Percentiles rank a stretch among this genome's conserved stretches.
Evolutionary conservation across 2,888 invertebrate species (phyloP).

Genomic region (Chironomus riparius): DNA sequence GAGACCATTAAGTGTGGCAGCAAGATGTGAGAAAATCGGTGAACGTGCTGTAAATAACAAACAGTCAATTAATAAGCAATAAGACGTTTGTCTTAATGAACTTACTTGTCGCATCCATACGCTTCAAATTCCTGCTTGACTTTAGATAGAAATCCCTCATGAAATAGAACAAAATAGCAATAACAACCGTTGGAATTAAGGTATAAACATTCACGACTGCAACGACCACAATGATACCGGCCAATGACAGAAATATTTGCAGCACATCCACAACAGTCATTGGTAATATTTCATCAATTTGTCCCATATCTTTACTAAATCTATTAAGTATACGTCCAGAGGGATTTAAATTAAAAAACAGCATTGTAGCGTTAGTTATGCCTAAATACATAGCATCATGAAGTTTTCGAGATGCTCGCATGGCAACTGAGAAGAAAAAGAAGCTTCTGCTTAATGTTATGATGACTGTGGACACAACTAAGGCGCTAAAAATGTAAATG

Average conservation of each 20-base stretch:
- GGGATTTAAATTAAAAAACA: constrained; percentile 82
- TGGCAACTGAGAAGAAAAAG: constrained; percentile 50
- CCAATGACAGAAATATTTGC: constrained; percentile 70
- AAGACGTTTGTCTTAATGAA: too few species aligned
- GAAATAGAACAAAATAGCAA: constrained; percentile 56
- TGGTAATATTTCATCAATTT: constrained; percentile 44
- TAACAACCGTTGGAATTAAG: constrained; percentile 58
- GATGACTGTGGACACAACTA: constrained; percentile 42
- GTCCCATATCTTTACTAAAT: constrained; percentile 79
- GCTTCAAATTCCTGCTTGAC: background rate
- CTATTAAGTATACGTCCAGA: constrained; percentile 75
- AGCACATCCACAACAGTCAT: constrained; percentile 43
- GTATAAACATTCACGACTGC: constrained; percentile 66
- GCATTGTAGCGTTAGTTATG: constrained; percentile 70
- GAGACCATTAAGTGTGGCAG: constrained; percentile 79
- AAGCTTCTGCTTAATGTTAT: constrained; percentile 41
- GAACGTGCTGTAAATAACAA: constrained; percentile 47
- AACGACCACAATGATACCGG: constrained; percentile 72
- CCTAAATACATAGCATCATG: constrained; percentile 80
- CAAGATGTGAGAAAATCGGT: constrained; percentile 88
- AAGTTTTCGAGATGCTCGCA: constrained; percentile 65
- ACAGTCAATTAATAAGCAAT: too few species aligned
- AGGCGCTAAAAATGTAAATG: constrained; percentile 45
- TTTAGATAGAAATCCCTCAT: background rate
- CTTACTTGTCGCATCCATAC: constrained; percentile 24